Conservation (phyloP, 2,888 invertebrate genomes). For the Oscheius sp. region DNA sequence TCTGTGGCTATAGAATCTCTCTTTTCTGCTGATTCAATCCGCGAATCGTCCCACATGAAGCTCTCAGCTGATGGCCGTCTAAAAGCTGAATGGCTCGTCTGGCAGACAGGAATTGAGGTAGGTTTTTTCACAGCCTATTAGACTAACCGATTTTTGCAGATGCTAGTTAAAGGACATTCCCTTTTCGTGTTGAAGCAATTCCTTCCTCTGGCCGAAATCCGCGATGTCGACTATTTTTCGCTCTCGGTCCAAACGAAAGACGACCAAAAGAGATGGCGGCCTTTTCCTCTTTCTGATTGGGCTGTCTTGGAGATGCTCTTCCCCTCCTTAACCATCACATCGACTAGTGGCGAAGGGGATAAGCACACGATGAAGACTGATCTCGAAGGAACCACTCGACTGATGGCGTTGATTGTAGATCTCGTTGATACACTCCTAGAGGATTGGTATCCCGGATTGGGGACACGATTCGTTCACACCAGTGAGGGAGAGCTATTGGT, state of each 20-base stretch:
- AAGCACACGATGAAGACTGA: slow-evolving; percentile 49
- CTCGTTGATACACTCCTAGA: slow-evolving; percentile 94
- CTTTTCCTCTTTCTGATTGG: slow-evolving; percentile 39
- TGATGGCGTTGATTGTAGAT: slow-evolving; percentile 88
- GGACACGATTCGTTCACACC: slow-evolving; percentile 95
- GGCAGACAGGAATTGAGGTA: slow-evolving; percentile 90
- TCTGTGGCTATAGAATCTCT: slow-evolving; percentile 43
- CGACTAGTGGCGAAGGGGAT: slow-evolving; percentile 28
- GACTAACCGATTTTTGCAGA: slow-evolving; percentile 29
- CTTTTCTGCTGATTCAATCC: slow-evolving; percentile 30
- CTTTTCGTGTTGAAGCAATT: slow-evolving; percentile 86
- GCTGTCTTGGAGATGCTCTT: slow-evolving; percentile 61
- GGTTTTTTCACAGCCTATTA: not conserved
- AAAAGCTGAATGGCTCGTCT: slow-evolving; percentile 83
- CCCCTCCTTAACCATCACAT: slow-evolving; percentile 45
- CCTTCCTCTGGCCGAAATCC: slow-evolving; percentile 61
- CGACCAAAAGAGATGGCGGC: slow-evolving; percentile 61
- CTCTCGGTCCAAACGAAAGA: slow-evolving; percentile 49
- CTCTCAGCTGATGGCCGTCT: slow-evolving; percentile 33
- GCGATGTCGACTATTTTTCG: slow-evolving; percentile 64
- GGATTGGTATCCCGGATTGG: slow-evolving; percentile 81
- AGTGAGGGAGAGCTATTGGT: slow-evolving; percentile 93
- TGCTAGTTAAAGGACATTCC: slow-evolving; percentile 79
- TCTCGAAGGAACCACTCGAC: slow-evolving; percentile 43
- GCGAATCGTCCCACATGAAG: slow-evolving; percentile 24